These are phyloP conservation scores for Jordanella pulchra DNA, from an alignment of 2,797 vertebrate genomes.

Conservation along the genomic window DNA sequence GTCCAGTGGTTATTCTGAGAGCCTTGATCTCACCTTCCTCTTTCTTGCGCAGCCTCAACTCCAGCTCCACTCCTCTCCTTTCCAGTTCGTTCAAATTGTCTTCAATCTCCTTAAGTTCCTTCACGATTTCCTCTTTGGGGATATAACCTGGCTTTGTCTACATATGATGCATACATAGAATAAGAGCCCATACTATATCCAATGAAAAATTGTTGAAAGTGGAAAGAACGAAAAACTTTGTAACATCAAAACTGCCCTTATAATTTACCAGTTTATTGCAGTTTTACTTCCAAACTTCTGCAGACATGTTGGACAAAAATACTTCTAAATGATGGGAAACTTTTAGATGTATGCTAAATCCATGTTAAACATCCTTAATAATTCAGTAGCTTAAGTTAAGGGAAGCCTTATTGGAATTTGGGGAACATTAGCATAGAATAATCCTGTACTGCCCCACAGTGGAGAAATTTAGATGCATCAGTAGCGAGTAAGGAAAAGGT, in stretches of 20 bases:
- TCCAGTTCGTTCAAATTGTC: slow-evolving; percentile 85
- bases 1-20: background rate
- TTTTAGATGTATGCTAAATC: no score
- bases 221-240: background rate
- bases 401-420: no score
- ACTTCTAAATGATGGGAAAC: no score
- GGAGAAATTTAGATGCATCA: no score
- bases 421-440: background rate
- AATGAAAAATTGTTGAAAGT: background rate
- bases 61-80: slow-evolving; percentile 86
- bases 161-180: background rate
- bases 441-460: no score
- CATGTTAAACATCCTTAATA: no score
- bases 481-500: no score
- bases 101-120: slow-evolving; percentile 84
- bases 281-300: no score
- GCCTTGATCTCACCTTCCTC: slow-evolving; percentile 83
- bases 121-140: slow-evolving; percentile 83
- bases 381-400: no score
- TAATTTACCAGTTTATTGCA: no score
- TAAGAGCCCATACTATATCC: background rate
- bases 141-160: slow-evolving; percentile 82
- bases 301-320: background rate
- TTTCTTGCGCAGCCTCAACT: slow-evolving; percentile 82
- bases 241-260: background rate